A percentile compares a stretch with the other conserved stretches of the same genome.
These are phyloP conservation scores for Pantelozetes paolii DNA, from an alignment of 2,888 invertebrate species.

Conservation along the genomic window DNA sequence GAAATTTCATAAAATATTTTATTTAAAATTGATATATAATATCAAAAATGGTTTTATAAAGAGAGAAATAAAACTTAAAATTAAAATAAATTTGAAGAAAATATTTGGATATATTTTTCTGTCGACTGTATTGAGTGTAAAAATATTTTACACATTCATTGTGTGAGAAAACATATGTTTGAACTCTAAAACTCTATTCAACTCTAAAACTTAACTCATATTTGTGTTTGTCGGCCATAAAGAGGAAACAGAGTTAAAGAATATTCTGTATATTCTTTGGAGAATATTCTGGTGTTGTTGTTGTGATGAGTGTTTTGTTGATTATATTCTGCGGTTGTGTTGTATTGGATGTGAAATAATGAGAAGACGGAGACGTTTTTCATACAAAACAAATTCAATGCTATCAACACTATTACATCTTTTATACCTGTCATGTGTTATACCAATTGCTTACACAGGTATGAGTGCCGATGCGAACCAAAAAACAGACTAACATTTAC, in stretches of 20 bases:
- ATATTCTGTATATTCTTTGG: no score
- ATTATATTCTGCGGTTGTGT: background rate
- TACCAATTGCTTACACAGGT: conserved; percentile 33
- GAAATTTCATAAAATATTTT: no score
- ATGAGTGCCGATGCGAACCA: background rate
- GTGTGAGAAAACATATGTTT: background rate
- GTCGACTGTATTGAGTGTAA: background rate
- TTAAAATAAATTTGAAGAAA: background rate
- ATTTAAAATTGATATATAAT: no score
- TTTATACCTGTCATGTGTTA: conserved; percentile 24
- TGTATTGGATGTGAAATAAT: background rate
- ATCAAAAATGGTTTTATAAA: no score
- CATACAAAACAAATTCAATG: conserved; percentile 17
- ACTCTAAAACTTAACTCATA: background rate
- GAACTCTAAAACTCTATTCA: no score
- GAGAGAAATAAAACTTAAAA: background rate
- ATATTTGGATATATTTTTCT: background rate
- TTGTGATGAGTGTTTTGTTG: background rate
- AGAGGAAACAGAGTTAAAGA: no score
- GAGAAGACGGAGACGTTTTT: conserved; percentile 1
- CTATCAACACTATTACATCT: conserved; percentile 20
- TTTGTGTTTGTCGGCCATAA: background rate
- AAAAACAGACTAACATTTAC: no score
- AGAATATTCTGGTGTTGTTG: background rate
- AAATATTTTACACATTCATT: background rate